Evolutionary conservation across 2,113 vertebrate genomes (phyloP), one percentile per base, ranked within the genome.

Genomic region (Scopus umbretta): DNA sequence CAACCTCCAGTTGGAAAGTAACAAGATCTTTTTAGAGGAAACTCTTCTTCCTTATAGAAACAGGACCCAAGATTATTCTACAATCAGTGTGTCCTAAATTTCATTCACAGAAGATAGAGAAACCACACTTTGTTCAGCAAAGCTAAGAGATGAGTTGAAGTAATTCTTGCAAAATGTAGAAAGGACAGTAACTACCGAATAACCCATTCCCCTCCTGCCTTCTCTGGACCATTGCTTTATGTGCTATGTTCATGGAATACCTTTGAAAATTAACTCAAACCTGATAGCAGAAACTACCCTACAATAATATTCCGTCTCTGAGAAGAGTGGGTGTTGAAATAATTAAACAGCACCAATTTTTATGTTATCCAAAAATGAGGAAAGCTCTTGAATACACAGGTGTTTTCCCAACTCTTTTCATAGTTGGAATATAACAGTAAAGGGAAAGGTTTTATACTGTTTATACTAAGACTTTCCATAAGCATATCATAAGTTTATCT

Each of bases 41-140:
- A 97, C 36, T 92, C 74, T 71, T 96, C 85, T 59, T 83, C 75
- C 94, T 90, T 82, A 90, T 45, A 96, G 80, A 94, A 95, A 71
- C 21, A 78, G 80, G 68, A 91, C 38, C 17, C 80, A 75, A 78
- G 43, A 40, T 78, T 79, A 71, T 38, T 72, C 73, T 75, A 75
- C 32, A 78, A 38, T 84, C 72, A 67, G 13, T 7, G 11, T 74
- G 59, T 55, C 53, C 49, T 87, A 82, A 80, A 92, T 84, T 84
- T 89, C 42, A 49, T 45, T 76, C 25, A 76, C 63, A 87, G 55
- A 88, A 90, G 52, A 90, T 1, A 73, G 9, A 74, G 73, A 95
- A 89, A 89, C 18, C n/a, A 68, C 47, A 52, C 29, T 81, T 85
- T 26, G n/a, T 68, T 87, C 36, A 84, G 63, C 22, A 74, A 23